Evolutionary conservation across 1,140 invertebrate species (phyloP).

Genomic region (Acromyrmex heyeri): DNA sequence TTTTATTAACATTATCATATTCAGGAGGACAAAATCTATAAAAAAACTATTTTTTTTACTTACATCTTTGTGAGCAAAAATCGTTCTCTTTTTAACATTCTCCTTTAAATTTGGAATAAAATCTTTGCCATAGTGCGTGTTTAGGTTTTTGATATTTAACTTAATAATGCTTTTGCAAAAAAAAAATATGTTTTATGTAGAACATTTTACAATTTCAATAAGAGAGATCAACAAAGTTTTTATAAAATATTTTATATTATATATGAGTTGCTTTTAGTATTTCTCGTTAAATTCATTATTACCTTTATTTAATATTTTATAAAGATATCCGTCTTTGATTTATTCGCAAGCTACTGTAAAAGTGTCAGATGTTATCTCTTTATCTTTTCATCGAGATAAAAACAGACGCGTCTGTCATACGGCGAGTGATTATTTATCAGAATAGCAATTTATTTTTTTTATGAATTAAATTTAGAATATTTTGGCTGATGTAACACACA

Average conservation of each 20-base stretch:
- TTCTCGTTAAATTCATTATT: not conserved
- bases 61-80: too few species aligned
- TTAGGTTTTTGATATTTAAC: not conserved
- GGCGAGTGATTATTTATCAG: conserved; percentile 22
- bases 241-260: not conserved
- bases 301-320: not conserved
- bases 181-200: not conserved
- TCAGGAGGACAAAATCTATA: too few species aligned
- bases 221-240: not conserved
- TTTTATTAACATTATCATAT: too few species aligned
- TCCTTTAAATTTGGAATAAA: not conserved
- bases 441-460: conserved; percentile 6
- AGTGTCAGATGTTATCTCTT: conserved; percentile 22
- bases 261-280: not conserved
- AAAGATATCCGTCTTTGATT: conserved; percentile 2
- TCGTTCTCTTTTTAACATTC: too few species aligned
- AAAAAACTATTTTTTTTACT: too few species aligned
- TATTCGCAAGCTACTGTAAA: not conserved
- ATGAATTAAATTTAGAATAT: not conserved
- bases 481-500: not conserved
- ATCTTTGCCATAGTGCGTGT: not conserved
- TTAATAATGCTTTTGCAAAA: not conserved
- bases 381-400: conserved; percentile 39
- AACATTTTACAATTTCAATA: not conserved
- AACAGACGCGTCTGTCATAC: conserved; percentile 8